These are phyloP conservation scores for Ophion ellenae DNA, from an alignment of 2,888 invertebrate genomes.

Conservation along the genomic window DNA sequence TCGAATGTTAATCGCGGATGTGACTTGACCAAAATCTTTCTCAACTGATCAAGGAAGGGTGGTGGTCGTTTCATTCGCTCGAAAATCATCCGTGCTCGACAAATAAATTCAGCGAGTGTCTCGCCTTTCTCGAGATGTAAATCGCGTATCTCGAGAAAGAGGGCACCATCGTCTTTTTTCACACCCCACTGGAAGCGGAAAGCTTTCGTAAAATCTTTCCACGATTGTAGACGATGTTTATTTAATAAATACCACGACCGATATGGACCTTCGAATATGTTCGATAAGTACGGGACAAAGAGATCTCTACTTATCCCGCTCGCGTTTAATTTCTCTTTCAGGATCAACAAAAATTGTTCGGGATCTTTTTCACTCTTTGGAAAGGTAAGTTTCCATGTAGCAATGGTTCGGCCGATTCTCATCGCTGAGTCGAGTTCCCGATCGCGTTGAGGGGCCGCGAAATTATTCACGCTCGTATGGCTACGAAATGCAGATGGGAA, in stretches of 20 bases:
- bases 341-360: slow-evolving; percentile 59
- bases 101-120: slow-evolving; percentile 60
- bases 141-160: slow-evolving; percentile 43
- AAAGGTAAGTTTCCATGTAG: slow-evolving; percentile 38
- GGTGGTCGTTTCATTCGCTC: slow-evolving; percentile 51
- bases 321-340: slow-evolving; percentile 51
- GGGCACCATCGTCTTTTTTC: slow-evolving; percentile 52
- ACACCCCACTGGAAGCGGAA: slow-evolving; percentile 63
- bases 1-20: slow-evolving; percentile 52
- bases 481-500: neutral
- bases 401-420: slow-evolving; percentile 59
- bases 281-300: slow-evolving; percentile 60
- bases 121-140: slow-evolving; percentile 55
- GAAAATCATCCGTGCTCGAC: slow-evolving; percentile 54
- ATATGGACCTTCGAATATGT: slow-evolving; percentile 62
- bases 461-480: neutral
- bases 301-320: neutral
- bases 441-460: neutral
- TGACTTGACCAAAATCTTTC: slow-evolving; percentile 51
- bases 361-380: slow-evolving; percentile 49
- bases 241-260: slow-evolving; percentile 62
- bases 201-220: slow-evolving; percentile 58
- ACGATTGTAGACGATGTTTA: slow-evolving; percentile 46
- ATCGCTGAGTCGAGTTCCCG: slow-evolving; percentile 46
- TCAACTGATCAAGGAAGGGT: slow-evolving; percentile 37